phyloP scores from a whole-genome alignment of 2,113 vertebrate genomes.

The Petrocephalus zakoni region DNA sequence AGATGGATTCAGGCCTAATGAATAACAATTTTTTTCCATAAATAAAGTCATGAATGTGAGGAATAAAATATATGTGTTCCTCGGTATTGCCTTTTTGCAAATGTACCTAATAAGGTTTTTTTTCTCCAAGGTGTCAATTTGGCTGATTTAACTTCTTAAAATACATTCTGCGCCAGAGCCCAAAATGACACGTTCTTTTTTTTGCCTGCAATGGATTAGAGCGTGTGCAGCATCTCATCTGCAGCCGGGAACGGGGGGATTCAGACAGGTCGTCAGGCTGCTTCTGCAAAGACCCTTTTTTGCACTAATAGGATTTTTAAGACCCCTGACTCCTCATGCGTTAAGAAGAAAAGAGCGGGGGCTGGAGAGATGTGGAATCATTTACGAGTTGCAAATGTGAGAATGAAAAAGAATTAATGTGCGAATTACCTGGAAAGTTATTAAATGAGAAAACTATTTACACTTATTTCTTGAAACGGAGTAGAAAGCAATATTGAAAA shows the following conservation, averaged over 20 bases:
- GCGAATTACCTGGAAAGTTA: slow-evolving; percentile 29
- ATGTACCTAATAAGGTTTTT: neutral
- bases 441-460: slow-evolving; percentile 21
- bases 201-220: slow-evolving; percentile 7
- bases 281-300: slow-evolving; percentile 27
- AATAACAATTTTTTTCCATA: neutral
- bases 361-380: slow-evolving; percentile 27
- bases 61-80: neutral
- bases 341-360: slow-evolving; percentile 36
- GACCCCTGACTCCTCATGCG: slow-evolving; percentile 35
- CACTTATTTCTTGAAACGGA: slow-evolving; percentile 18
- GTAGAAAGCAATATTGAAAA: slow-evolving; percentile 20
- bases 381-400: slow-evolving; percentile 41
- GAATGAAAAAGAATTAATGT: slow-evolving; percentile 32
- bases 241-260: slow-evolving; percentile 8
- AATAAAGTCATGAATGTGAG: neutral
- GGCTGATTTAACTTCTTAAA: neutral
- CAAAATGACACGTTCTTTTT: slow-evolving; percentile 16
- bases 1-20: neutral
- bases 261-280: slow-evolving; percentile 31
- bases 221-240: slow-evolving; percentile 19
- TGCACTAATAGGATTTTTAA: slow-evolving; percentile 44
- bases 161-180: neutral
- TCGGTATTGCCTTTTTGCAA: neutral
- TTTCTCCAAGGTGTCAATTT: neutral